Evolutionary conservation across 1,140 invertebrate species (phyloP).

Genomic region (Drosophila punjabiensis): DNA sequence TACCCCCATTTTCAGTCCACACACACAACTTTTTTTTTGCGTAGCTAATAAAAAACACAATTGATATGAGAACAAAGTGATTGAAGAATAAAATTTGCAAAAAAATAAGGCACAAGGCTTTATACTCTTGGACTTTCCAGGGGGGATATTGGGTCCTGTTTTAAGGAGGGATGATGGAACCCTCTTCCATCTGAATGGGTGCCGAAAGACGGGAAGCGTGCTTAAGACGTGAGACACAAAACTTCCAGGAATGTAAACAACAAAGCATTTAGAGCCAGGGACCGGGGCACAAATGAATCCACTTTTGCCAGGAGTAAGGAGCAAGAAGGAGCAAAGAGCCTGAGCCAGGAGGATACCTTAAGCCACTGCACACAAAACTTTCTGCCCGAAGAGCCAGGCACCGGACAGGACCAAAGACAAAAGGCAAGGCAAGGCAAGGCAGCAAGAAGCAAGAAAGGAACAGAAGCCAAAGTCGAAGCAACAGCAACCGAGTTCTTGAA

Average conservation of each 20-base stretch:
- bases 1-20: constrained; percentile 36
- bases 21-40: constrained; percentile 60
- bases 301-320: constrained; percentile 51
- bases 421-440: constrained; percentile 10
- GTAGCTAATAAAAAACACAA: constrained; percentile 74
- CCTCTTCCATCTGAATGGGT: constrained; percentile 58
- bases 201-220: constrained; percentile 19
- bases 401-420: constrained; percentile 32
- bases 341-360: constrained; percentile 27
- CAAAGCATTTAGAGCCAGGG: constrained; percentile 72
- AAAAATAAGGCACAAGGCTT: neutral
- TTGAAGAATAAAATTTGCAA: constrained; percentile 73
- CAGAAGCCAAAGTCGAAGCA: neutral
- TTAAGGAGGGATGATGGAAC: neutral
- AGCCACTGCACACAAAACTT: constrained; percentile 59
- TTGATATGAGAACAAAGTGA: constrained; percentile 79
- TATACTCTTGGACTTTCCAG: neutral
- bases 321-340: neutral
- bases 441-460: neutral
- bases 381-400: constrained; percentile 25
- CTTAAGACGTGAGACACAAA: constrained; percentile 72
- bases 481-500: constrained; percentile 15
- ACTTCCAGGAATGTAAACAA: constrained; percentile 80
- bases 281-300: constrained; percentile 70
- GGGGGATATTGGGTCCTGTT: neutral